Evolutionary conservation across 2,888 invertebrate genomes (phyloP), one percentile per base, ranked within the genome.

Genomic region (Diaperis boleti): DNA sequence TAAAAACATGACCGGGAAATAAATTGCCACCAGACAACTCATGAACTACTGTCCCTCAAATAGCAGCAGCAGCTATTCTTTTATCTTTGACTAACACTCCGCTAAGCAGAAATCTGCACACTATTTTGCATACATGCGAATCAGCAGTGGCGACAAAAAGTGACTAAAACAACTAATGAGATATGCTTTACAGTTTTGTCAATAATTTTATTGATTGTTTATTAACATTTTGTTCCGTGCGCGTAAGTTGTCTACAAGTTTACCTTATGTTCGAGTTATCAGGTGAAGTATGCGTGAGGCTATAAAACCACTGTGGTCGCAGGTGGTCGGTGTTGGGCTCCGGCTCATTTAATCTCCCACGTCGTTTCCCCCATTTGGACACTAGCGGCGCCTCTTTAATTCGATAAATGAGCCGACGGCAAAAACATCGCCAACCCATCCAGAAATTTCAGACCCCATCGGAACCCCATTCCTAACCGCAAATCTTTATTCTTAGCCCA

Each of bases 321-420:
- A 64, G 64, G 64, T 64, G 64, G 64, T 49, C 47, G 33, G 15
- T 18, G 45, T 54, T 64, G 55, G 59, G 59, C 54, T 45, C 55
- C 52, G 59, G 49, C 41, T 64, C 59, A 47, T 59, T 64, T 59
- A 64, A 64, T 59, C 64, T 49, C 47, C 41, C 55, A 44, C 54
- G 55, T 45, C 47, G 61, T 54, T 52, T 63, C 50, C 41, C 56
- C 59, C 62, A 61, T 63, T 66, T 69, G 66, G 69, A 69, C 69
- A 67, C 62, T 68, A 59, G 63, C 66, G 67, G 65, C 63, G 59
- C 62, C 60, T 49, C 55, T 65, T 56, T 70, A 69, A 70, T 69
- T 69, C 67, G 68, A 69, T 69, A 68, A 70, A 69, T 63, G 50
- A 44, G 35, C 52, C 52, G 22, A 33, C 60, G 18, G 52, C 60